Evolutionary conservation across 1,140 invertebrate genomes (phyloP).

Genomic region (Saccostrea cuccullata): DNA sequence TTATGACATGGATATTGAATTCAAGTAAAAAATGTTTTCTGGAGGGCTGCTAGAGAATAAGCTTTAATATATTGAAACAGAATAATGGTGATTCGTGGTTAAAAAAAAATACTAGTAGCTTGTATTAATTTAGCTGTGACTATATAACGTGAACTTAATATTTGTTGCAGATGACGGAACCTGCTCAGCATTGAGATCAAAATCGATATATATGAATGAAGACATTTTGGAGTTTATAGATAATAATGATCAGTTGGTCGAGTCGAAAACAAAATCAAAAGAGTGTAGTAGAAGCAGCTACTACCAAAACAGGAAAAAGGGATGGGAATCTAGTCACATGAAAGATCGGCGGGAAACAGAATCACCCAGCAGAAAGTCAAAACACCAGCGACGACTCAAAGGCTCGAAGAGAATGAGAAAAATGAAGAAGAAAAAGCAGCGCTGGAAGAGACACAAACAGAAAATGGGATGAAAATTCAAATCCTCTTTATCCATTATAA

Average conservation of each 20-base stretch:
- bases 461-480: not conserved
- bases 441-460: conserved; percentile 20
- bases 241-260: not conserved
- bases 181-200: conserved; percentile 13
- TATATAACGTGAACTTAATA: not conserved
- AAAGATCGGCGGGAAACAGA: not conserved
- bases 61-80: not conserved
- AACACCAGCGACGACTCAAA: not conserved
- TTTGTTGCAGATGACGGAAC: conserved; percentile 15
- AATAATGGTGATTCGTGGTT: not conserved
- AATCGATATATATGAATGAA: conserved; percentile 29
- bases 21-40: not conserved
- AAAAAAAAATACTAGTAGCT: not conserved
- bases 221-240: conserved; percentile 14
- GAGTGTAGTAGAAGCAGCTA: not conserved
- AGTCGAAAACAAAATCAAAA: not conserved
- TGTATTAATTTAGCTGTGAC: conserved; percentile 9
- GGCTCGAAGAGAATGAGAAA: conserved; percentile 22
- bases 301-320: not conserved
- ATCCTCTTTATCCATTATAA: not conserved
- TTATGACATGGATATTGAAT: not conserved
- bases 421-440: not conserved
- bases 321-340: not conserved
- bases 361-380: not conserved
- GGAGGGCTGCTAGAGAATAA: too few species aligned